Base-by-base conservation (phyloP, 1,140 invertebrate genomes). In the Cyclargus thomasi region DNA sequence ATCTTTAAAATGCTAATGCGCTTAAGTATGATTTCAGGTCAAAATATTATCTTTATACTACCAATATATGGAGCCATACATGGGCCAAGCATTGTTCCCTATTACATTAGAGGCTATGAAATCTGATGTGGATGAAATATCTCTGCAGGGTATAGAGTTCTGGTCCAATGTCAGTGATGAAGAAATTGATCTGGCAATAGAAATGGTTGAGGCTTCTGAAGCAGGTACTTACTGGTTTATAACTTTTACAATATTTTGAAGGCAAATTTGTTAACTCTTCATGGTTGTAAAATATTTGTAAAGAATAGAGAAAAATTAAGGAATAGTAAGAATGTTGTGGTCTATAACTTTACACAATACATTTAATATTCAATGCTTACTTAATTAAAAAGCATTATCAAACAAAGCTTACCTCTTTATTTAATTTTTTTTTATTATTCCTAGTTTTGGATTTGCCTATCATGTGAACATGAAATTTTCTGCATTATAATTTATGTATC, bases 161-260 rank as follows among this genome's bases (percentile, higher is more conserved):
- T 99, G 99, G 99, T 99, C 98, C 0, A 99, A 99, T 82, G 98
- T 99, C 0, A 99, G 98, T 81, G 99, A 99, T 91, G 99, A 99
- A 91, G 99, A 99, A 92, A 97, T 99, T 23, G 98, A 99, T 91
- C 91, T 99, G 71, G 94, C 96, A 4, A 97, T 99, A 84, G 98
- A 99, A 90, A 96, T 97, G 72, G 95, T 95, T 53, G 99, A 99
- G 92, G 98, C 98, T 35, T 92, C 92, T 35, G 98, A 99, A 89
- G 94, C 95, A 76, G 90, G 90, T 91, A 83, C 67, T 47, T 59
- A 39, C 10, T 39, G 18, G 64, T 57, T 59, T 39, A 66, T 66
- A 62, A 23, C 47, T 64, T 17, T 1, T 36, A 47, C 55, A 63
- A 39, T 14, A 6, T 29, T 0, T 0, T 29, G 5, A 8, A 7